Evolutionary conservation across 2,888 invertebrate species (phyloP).

Genomic region (Dicranocentrus wangi): DNA sequence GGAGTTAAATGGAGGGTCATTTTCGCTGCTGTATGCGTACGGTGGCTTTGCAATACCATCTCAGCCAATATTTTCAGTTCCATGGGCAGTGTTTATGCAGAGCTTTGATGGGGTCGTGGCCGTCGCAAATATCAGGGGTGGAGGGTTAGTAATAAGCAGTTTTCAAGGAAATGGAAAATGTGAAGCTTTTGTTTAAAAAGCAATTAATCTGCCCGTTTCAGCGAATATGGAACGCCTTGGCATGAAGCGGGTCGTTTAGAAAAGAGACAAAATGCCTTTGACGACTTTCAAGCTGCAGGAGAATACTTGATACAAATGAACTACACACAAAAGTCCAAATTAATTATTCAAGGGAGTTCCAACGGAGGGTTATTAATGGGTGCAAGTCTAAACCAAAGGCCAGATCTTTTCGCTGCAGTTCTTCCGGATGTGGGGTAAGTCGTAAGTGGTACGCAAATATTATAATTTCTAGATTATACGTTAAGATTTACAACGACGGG

Average conservation of each 20-base stretch:
- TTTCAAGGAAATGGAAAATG: background rate
- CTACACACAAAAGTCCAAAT: background rate
- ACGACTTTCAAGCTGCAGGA: background rate
- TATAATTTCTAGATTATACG: too few species aligned
- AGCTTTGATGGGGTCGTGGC: background rate
- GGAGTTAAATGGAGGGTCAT: background rate
- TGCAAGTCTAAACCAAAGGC: background rate
- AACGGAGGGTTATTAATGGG: background rate
- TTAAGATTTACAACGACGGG: background rate
- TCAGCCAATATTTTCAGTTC: background rate
- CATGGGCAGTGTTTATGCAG: background rate
- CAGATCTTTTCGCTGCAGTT: constrained; percentile 6
- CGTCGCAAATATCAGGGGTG: background rate
- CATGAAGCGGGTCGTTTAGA: background rate
- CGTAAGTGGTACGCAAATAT: too few species aligned
- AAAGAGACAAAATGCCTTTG: background rate
- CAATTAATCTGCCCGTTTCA: background rate
- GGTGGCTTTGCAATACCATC: background rate
- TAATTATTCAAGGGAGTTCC: background rate
- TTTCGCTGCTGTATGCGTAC: background rate
- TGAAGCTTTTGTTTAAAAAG: background rate
- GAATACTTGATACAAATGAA: background rate
- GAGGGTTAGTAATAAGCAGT: background rate
- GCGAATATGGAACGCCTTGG: background rate
- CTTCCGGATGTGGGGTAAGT: background rate